Evolutionary conservation across 1,140 invertebrate species (phyloP).

Genomic region (Bicyclus anynana): DNA sequence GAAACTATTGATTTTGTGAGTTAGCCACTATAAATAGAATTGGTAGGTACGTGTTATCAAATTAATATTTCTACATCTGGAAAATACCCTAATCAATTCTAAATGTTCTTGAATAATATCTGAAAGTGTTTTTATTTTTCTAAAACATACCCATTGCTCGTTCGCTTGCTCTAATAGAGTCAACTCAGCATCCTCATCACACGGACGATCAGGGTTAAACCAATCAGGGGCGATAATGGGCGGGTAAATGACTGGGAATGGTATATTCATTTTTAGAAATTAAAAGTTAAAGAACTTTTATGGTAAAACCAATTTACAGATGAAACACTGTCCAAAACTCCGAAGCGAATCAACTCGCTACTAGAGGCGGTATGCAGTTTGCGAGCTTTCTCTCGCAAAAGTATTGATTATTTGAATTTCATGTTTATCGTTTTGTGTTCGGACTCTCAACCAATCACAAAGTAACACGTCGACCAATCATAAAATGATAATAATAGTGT

Average conservation of each 20-base stretch:
- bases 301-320: neutral
- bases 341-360: too few species aligned
- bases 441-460: neutral
- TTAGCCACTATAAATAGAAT: too few species aligned
- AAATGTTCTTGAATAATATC: too few species aligned
- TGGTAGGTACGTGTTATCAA: too few species aligned
- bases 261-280: conserved; percentile 24
- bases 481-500: neutral
- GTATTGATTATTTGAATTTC: conserved; percentile 23
- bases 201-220: conserved; percentile 24
- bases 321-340: neutral
- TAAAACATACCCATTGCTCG: conserved; percentile 17
- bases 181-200: conserved; percentile 27
- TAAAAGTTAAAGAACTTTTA: neutral
- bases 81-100: too few species aligned
- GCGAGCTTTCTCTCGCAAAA: neutral
- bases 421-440: neutral
- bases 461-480: neutral
- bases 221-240: conserved; percentile 19
- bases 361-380: too few species aligned
- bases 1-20: too few species aligned
- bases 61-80: too few species aligned
- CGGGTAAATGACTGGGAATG: conserved; percentile 20
- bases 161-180: conserved; percentile 23
- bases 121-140: too few species aligned